A percentile compares a stretch with the other conserved stretches of the same genome.
phyloP scores from a whole-genome alignment of 2,113 vertebrate species.

The Rousettus leschenaultii region DNA sequence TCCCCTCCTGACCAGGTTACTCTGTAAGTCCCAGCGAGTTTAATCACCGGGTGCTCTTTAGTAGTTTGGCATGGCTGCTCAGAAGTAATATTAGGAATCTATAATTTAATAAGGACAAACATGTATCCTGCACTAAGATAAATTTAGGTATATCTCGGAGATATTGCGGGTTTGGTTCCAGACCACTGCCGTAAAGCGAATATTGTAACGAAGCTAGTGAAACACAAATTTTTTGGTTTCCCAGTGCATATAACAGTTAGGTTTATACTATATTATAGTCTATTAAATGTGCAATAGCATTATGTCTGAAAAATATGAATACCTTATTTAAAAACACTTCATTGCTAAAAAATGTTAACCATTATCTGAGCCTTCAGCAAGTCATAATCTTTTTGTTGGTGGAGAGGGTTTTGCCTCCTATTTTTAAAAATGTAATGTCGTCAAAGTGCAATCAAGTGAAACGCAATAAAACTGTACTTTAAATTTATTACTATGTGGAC shows the following conservation, averaged over 20 bases:
- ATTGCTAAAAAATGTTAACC: not conserved
- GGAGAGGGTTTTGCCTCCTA: not conserved
- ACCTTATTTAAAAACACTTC: not conserved
- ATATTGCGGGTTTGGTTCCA: not conserved
- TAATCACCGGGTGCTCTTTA: not conserved
- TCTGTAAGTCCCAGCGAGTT: not conserved
- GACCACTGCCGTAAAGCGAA: not conserved
- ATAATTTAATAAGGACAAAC: not conserved
- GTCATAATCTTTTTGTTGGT: not conserved
- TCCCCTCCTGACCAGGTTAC: not conserved
- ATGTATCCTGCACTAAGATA: not conserved
- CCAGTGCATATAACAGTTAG: not conserved
- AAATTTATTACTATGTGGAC: not conserved
- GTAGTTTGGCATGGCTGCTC: not conserved
- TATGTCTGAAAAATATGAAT: too few species aligned
- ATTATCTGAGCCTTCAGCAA: not conserved
- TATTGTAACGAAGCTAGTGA: not conserved
- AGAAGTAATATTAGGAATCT: not conserved
- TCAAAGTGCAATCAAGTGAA: not conserved
- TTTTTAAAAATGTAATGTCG: not conserved
- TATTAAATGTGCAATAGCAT: too few species aligned
- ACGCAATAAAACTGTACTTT: not conserved
- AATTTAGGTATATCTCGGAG: not conserved
- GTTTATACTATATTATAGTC: not conserved
- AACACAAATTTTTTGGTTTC: not conserved